Evolutionary conservation across 92 coral and sea anemone species (phyloP).

Genomic region (Actinostola sp.): DNA sequence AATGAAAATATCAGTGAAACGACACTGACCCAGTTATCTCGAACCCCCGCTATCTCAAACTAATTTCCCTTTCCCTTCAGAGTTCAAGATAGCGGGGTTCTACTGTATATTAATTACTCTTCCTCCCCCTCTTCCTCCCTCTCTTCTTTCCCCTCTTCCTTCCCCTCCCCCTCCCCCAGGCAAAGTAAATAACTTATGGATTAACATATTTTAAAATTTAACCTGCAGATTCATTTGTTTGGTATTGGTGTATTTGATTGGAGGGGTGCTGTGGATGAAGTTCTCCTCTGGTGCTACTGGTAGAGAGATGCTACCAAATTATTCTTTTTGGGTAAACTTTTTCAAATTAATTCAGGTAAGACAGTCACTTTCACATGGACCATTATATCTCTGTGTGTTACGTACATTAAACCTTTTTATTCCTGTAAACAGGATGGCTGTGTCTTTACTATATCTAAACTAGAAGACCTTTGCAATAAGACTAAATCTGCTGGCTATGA

Average conservation of each 20-base stretch:
- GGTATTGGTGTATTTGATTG: conserved; percentile 65
- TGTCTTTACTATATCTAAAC: conserved; percentile 13
- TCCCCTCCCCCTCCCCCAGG: too few species aligned
- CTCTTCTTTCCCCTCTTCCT: too few species aligned
- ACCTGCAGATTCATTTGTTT: conserved; percentile 61
- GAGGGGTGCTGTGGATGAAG: conserved; percentile 68
- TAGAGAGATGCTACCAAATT: conserved; percentile 73
- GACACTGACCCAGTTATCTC: too few species aligned
- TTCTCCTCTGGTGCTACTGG: conserved; percentile 79
- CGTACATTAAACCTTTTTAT: neutral
- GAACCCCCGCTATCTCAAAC: too few species aligned
- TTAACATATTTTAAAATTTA: too few species aligned
- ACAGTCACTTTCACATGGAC: neutral
- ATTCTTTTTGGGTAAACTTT: conserved; percentile 73
- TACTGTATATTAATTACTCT: too few species aligned
- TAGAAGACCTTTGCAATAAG: neutral
- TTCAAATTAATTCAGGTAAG: conserved; percentile 73
- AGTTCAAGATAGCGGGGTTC: too few species aligned
- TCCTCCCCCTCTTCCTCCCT: too few species aligned
- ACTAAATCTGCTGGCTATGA: conserved; percentile 5
- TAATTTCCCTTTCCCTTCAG: too few species aligned
- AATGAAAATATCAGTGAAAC: too few species aligned
- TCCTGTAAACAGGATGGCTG: conserved; percentile 10
- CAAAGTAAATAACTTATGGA: too few species aligned
- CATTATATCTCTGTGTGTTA: neutral